Base-by-base conservation (phyloP, 2,888 invertebrate species). In the Ecliptopera silaceata region DNA sequence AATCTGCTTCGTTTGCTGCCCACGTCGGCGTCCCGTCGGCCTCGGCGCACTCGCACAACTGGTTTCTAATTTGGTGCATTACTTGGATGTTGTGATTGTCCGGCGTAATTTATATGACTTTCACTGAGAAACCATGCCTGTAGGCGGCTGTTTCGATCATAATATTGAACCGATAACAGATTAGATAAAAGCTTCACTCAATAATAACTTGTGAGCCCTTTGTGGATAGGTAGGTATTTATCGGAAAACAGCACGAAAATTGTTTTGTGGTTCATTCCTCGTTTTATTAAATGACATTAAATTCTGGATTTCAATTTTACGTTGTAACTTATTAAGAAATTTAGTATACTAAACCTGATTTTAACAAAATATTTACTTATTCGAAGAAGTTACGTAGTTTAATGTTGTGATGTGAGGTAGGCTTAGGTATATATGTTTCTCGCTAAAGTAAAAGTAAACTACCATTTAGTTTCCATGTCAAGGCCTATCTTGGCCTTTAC, bases 131-230 rank as follows among this genome's bases (percentile, higher is more conserved):
- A 70, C 67, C 69, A 62, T 69, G 74, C 69, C 70, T 69, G 75
- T 74, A 66, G 74, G 75, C 70, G 75, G 79, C 72, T 72, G 79
- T 79, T 77, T 74, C 81, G 79, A 80, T 82, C 82, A 86, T 86
- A 75, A 74, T 75, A 89, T 88, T 86, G 81, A 77, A 75, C 79
- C 77, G 88, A 86, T 90, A 88, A 77, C 72, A 77, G 89, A 88
- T 88, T 69, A 89, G 90, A 90, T 90, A 86, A 80, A 71, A 49
- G 68, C 68, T 81, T 81, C 82, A 84, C 80, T 75, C 75, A 80
- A 83, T 85, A 82, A 78, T 76, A 72, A 68, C 69, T 75, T 65
- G n/a, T 71, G 15, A 10, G 62, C 63, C 64, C 71, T 55, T 32
- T 34, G 49, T 46, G 46, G 31, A 58, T 52, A n/a, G n/a, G n/a